Percentiles rank a stretch among this genome's conserved stretches.
phyloP scores from a whole-genome alignment of 2,797 vertebrate species.

The Spatula versicolor region DNA sequence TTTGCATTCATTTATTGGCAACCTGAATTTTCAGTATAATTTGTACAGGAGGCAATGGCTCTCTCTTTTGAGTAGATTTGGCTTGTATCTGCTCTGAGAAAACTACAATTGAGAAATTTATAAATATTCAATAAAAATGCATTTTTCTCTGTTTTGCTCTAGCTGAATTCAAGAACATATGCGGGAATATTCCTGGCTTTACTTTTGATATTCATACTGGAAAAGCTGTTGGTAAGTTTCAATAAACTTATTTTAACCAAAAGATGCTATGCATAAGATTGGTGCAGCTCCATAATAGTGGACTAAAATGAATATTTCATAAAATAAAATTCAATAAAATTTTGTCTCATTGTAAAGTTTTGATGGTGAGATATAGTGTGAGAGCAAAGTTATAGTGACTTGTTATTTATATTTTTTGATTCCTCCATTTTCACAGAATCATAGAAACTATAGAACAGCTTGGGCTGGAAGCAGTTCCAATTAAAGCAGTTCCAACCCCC shows the following conservation, averaged over 20 bases:
- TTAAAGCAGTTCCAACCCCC: no score
- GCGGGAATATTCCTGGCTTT: conserved; percentile 87
- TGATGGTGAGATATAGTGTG: not conserved
- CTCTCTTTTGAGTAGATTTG: not conserved
- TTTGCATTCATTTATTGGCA: not conserved
- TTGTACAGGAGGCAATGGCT: not conserved
- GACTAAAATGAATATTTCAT: not conserved
- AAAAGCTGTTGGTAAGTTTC: conserved; percentile 84
- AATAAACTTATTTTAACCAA: not conserved
- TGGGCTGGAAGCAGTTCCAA: no score
- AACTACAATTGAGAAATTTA: not conserved
- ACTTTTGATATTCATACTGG: conserved; percentile 87
- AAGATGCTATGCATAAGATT: not conserved
- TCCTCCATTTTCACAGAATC: not conserved
- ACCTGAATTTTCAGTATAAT: not conserved
- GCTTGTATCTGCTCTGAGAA: not conserved
- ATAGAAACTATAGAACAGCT: no score
- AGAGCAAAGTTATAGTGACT: not conserved
- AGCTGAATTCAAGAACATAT: conserved; percentile 84
- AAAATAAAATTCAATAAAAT: not conserved
- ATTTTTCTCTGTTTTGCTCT: conserved; percentile 16
- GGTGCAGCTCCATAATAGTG: not conserved
- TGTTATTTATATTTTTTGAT: not conserved
- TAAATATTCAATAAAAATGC: not conserved
- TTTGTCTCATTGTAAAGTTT: not conserved